phyloP scores from a whole-genome alignment of 2,113 vertebrate species.

The Plestiodon gilberti region DNA sequence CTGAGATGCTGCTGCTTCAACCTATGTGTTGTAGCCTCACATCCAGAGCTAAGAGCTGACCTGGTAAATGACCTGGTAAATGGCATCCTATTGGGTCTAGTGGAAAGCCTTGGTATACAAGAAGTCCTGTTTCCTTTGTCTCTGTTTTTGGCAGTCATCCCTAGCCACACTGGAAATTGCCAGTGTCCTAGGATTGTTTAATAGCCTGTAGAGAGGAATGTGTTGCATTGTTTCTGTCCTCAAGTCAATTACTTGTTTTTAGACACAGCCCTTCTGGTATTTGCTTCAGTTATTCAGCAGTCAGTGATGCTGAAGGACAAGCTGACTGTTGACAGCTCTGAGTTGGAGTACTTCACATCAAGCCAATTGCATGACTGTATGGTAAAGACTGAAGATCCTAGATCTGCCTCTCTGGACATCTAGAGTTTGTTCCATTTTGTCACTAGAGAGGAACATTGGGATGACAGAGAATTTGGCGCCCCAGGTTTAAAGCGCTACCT shows the following conservation, averaged over 20 bases:
- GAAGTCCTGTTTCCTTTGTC: constrained; percentile 15
- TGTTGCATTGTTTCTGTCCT: constrained; percentile 23
- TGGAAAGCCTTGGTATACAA: neutral
- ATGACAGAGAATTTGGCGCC: neutral
- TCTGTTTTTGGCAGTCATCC: constrained; percentile 3
- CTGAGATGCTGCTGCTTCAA: neutral
- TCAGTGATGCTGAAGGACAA: neutral
- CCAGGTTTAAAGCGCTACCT: neutral
- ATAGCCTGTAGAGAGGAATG: constrained; percentile 8
- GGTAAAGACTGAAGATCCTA: neutral
- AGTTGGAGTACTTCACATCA: neutral
- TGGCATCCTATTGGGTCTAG: neutral
- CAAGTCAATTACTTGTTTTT: constrained; percentile 39
- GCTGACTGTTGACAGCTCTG: neutral
- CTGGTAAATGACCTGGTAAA: neutral
- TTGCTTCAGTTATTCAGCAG: neutral
- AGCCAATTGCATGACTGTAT: neutral
- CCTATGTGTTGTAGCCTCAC: neutral
- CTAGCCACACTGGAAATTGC: neutral
- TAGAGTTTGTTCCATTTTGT: fast-evolving
- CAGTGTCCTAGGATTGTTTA: constrained; percentile 10
- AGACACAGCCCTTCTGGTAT: constrained; percentile 26
- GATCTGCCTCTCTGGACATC: neutral
- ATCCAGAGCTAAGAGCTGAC: constrained; percentile 5
- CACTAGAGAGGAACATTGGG: neutral